Evolutionary conservation across 35 echinoderm and acorn worm genomes (phyloP).

Genomic region (Acanthaster planci): DNA sequence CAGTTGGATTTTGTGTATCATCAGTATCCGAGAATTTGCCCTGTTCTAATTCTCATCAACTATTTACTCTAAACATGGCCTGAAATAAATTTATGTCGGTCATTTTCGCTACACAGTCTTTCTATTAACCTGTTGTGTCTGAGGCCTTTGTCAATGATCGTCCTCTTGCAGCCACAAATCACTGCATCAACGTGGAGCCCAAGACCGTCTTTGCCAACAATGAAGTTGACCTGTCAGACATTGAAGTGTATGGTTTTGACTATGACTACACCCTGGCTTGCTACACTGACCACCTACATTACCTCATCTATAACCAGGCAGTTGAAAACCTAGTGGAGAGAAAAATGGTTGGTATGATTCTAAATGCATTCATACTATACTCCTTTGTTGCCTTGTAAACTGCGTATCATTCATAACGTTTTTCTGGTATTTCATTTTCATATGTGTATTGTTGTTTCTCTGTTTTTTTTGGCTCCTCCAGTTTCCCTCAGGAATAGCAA

Average conservation of each 20-base stretch:
- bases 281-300: constrained; percentile 82
- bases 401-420: not conserved
- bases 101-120: too few species aligned
- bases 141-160: not conserved
- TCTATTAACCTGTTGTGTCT: too few species aligned
- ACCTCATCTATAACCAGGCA: constrained; percentile 85
- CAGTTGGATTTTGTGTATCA: too few species aligned
- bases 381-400: too few species aligned
- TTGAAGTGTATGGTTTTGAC: constrained; percentile 93
- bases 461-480: constrained; percentile 33
- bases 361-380: too few species aligned
- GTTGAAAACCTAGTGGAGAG: constrained; percentile 67
- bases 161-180: constrained; percentile 39
- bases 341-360: constrained; percentile 72
- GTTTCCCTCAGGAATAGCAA: constrained; percentile 91
- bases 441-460: not conserved
- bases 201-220: constrained; percentile 93
- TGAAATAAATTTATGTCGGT: too few species aligned
- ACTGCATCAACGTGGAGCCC: constrained; percentile 57
- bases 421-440: not conserved
- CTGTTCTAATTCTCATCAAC: too few species aligned
- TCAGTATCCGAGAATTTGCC: too few species aligned
- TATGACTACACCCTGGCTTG: constrained; percentile 95
- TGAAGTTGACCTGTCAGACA: constrained; percentile 75
- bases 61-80: too few species aligned